Conservation (phyloP, 2,797 vertebrate genomes). For the Florisuga fusca region DNA sequence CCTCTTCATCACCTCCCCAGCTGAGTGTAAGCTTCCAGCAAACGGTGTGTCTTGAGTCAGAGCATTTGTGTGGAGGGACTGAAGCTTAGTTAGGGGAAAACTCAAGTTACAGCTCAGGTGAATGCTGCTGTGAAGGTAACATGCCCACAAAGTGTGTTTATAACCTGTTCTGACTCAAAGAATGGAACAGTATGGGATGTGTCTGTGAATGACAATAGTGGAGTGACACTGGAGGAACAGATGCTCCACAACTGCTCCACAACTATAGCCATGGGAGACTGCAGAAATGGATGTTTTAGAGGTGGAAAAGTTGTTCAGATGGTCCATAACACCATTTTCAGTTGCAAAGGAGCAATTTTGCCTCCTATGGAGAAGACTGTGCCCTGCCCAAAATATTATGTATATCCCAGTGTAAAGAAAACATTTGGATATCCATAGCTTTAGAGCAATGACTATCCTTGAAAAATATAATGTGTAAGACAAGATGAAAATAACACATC, state of each 20-base stretch:
- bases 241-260: neutral
- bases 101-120: neutral
- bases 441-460: neutral
- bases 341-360: neutral
- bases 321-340: rapidly evolving
- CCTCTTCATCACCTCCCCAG: neutral
- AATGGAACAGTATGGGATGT: neutral
- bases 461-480: neutral
- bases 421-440: neutral
- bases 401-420: neutral
- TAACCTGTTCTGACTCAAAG: neutral
- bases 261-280: rapidly evolving
- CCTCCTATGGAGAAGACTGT: neutral
- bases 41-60: neutral
- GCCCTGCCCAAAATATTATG: neutral
- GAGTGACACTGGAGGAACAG: neutral
- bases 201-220: neutral
- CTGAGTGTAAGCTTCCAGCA: neutral
- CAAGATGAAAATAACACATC: neutral
- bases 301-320: neutral
- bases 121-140: neutral
- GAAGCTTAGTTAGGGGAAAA: neutral
- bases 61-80: neutral
- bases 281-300: neutral
- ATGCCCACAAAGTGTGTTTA: neutral